Base-by-base conservation (phyloP, 2,797 vertebrate species). In the Paguma larvata region DNA sequence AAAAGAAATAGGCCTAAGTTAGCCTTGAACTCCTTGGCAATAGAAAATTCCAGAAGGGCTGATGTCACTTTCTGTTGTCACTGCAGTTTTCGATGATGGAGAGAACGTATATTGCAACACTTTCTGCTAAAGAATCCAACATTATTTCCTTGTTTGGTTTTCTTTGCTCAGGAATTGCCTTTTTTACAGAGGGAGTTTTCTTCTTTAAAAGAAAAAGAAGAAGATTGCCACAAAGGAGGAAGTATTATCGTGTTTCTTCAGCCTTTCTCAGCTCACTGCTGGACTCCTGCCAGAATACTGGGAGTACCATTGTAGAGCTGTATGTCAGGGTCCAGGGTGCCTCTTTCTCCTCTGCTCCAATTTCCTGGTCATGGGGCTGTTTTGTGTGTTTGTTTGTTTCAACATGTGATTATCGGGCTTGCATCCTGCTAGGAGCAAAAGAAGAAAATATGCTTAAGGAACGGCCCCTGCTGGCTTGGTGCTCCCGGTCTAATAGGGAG, bases 11-110 rank as follows among this genome's bases (percentile, higher is more conserved):
- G 78, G 38, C 67, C 27, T 78, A 48, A 75, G 56, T 70, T 73
- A 88, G 85, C 56, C 63, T 91, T 90, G 53, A 68, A 62, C 62
- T 85, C 63, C 41, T 82, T 88, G 30, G 30, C 9, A 6, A 15
- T 34, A 93, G 89, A 94, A 95, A 83, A 87, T 89, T 87, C 65
- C 67, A 94, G 86, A 96, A 93, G 75, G 38, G 53, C 4, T 18
- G 7, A 21, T 41, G 6, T 77, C 84, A 38, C 34, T 95, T 92
- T 53, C 86, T 72, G 3, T 75, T 68, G 78, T 94, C 85, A 67
- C 59, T 95, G 68, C 68, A 70, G 10, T 95, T 93, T 95, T 94
- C 83, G 63, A 86, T 53, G 19, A 77, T 51, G 79, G 83, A 65
- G 62, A 85, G 18, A 56, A 80, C 48, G 34, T 38, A 4, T 56